Evolutionary conservation across 2,888 invertebrate species (phyloP).

Genomic region (Cheilosia vulpina): DNA sequence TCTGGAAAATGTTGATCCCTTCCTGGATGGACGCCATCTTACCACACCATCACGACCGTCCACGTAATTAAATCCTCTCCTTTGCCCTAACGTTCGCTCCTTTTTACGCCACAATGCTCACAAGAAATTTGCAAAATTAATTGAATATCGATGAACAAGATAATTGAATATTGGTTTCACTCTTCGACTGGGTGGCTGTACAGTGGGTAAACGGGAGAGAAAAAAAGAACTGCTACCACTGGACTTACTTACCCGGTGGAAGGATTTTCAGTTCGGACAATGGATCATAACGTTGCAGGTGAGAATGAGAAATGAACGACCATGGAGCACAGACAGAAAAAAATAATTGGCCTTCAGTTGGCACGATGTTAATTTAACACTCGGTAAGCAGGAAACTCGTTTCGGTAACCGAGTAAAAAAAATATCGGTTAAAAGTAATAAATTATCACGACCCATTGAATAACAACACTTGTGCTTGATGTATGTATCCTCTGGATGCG

Average conservation of each 20-base stretch:
- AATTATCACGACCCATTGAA: constrained; percentile 66
- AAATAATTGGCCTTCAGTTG: constrained; percentile 69
- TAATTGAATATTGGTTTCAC: constrained; percentile 74
- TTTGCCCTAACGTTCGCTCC: constrained; percentile 22
- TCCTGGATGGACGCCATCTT: constrained; percentile 47
- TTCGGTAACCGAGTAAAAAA: constrained; percentile 58
- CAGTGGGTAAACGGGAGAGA: background rate
- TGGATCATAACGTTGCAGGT: constrained; percentile 64
- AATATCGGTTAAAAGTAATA: constrained; percentile 62
- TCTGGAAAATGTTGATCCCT: constrained; percentile 57
- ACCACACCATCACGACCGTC: constrained; percentile 60
- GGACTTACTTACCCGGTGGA: constrained; percentile 21
- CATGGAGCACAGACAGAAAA: constrained; percentile 14
- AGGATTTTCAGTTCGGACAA: constrained; percentile 52
- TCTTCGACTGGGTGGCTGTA: constrained; percentile 57
- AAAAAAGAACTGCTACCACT: background rate
- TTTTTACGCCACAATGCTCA: constrained; percentile 63
- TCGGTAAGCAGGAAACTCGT: constrained; percentile 66
- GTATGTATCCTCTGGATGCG: constrained; percentile 23
- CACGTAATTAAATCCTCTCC: constrained; percentile 65
- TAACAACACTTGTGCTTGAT: constrained; percentile 60
- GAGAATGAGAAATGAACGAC: constrained; percentile 28
- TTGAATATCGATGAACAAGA: constrained; percentile 75
- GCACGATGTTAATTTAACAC: constrained; percentile 71
- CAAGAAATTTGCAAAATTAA: constrained; percentile 73